Conservation (phyloP, 2,113 vertebrate genomes). For the Lipophrys pholis region DNA sequence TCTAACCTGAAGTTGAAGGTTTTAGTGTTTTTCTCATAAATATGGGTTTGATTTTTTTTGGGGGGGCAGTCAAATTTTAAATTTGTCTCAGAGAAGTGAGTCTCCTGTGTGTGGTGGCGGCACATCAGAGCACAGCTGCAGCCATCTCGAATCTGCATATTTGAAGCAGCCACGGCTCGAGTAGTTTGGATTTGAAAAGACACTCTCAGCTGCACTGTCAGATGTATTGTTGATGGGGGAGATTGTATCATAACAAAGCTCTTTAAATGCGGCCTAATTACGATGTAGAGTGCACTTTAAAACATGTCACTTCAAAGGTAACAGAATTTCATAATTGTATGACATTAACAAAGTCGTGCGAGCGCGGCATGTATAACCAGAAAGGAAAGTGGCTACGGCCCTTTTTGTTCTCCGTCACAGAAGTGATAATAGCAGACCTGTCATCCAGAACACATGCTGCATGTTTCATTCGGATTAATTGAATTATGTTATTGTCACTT, state of each 20-base stretch:
- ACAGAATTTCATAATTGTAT: constrained; percentile 35
- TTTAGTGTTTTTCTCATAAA: background rate
- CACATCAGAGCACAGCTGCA: constrained; percentile 22
- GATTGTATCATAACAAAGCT: constrained; percentile 50
- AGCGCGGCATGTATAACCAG: constrained; percentile 57
- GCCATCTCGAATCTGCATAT: constrained; percentile 31
- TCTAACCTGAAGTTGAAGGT: background rate
- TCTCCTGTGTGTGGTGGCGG: background rate
- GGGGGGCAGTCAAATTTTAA: background rate
- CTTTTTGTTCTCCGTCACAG: constrained; percentile 59
- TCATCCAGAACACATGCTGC: constrained; percentile 37
- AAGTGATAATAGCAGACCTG: constrained; percentile 55
- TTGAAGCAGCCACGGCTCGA: constrained; percentile 40
- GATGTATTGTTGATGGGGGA: background rate
- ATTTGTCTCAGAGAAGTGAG: background rate
- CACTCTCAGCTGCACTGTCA: constrained; percentile 1
- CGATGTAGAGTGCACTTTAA: constrained; percentile 58
- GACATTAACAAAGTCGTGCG: constrained; percentile 38
- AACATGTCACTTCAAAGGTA: constrained; percentile 64
- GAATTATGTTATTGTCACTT: constrained; percentile 40
- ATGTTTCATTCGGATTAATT: constrained; percentile 33
- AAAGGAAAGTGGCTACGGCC: constrained; percentile 11
- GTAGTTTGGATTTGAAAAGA: constrained; percentile 32
- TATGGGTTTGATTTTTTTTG: background rate
- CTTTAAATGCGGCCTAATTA: constrained; percentile 57